Base-by-base conservation (phyloP, 2,888 invertebrate species). In the Melanophora roralis region DNA sequence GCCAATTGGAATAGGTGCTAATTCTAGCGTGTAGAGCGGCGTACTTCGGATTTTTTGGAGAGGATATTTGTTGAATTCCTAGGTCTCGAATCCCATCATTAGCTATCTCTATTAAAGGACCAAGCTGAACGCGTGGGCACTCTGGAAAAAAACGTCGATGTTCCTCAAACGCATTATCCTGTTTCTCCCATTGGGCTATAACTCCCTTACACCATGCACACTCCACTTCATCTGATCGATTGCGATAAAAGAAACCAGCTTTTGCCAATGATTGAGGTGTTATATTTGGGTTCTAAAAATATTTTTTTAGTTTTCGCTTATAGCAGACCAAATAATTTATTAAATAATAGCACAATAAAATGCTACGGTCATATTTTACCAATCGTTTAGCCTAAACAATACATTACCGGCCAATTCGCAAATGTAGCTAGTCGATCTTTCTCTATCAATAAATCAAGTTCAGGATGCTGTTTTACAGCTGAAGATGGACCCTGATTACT, bases 171-270 rank as follows among this genome's bases (percentile, higher is more conserved):
- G 97, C 95, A 85, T 94, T 93, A 88, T 97, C 97, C 32, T 94
- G 94, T 82, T 92, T 92, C 81, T 94, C 93, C 97, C 97, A 97
- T 82, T 93, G 92, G 86, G 94, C 94, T 69, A 97, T 92, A 0
- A 89, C 94, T 47, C 93, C 92, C 80, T 93, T 92, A 84, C 97
- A 97, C 92, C 94, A 97, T 1, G 94, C 95, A 89, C 97, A 97
- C 80, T 94, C 93, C 0, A 96, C 94, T 86, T 93, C 90, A 86
- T 95, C 95, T 12, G 92, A 92, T 43, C 92, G 91, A 80, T 94
- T 93, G 2, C 94, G 91, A 86, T 95, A 97, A 88, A 94, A 97
- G 88, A 97, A 97, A 4, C 97, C 97, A 57, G 96, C 95, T 86
- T 91, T 92, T 0, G 96, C 97, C 79, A 97, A 90, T 7, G 93